Evolutionary conservation across 2,888 invertebrate species (phyloP), one percentile per base, ranked within the genome.

Genomic region (Cordilura impudica): DNA sequence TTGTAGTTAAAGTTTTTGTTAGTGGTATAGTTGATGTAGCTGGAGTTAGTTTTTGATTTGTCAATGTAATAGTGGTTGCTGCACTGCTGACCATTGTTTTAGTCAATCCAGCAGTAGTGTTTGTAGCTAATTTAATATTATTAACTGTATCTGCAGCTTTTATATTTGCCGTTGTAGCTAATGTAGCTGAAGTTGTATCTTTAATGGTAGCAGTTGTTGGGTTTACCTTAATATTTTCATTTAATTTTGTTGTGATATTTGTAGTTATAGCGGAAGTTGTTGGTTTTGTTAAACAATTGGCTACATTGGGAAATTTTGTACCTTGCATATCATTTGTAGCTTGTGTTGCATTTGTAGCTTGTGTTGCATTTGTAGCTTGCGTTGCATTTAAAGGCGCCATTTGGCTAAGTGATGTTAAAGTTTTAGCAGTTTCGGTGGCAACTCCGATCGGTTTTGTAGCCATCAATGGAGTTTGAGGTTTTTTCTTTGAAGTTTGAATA

Each of bases 131-230:
- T 51, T 74, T 70, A 47, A 56, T 76, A 66, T 51, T 73, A 61
- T 23, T 66, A 2, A 58, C 67, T 12, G 35, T 49, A 69, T 4
- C 39, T 53, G 51, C 56, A 56, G 67, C 14, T 51, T 66, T 81
- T n/a, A 51, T 39, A 21, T 35, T 56, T 60, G 63, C 26, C 10
- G 45, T 49, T 49, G 70, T 73, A 61, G 70, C 69, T 71, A 73
- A 70, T 74, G 78, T 67, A 78, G 74, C 74, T 74, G 81, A 53
- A 43, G 45, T 76, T 53, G 60, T 39, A 45, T 56, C 69, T 63
- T 66, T 69, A 70, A 67, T 81, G 65, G 73, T 70, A 66, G 70
- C 81, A 60, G 26, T 78, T 51, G 54, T 60, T 69, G 51, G 67
- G 10, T 63, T 70, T 67, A 39, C 21, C n/a, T n/a, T 49, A 26